These are phyloP conservation scores for Acanthopagrus latus DNA, from an alignment of 2,797 vertebrate genomes.

Conservation along the genomic window DNA sequence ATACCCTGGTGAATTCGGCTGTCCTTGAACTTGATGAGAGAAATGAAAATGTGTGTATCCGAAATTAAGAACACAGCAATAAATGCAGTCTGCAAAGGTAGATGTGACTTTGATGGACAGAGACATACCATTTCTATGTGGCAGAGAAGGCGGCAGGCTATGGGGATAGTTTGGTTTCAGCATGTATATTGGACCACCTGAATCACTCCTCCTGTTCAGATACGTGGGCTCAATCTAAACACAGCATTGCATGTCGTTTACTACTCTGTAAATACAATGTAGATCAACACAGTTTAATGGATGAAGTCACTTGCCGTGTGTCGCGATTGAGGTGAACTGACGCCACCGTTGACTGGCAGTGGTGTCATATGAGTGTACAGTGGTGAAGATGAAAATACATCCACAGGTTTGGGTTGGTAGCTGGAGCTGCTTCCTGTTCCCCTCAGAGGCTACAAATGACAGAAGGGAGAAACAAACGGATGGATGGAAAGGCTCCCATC, in stretches of 20 bases:
- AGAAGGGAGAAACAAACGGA: slow-evolving; percentile 24
- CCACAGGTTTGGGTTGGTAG: slow-evolving; percentile 57
- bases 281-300: background rate
- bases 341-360: slow-evolving; percentile 27
- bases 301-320: slow-evolving; percentile 52
- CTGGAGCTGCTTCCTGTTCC: slow-evolving; percentile 39
- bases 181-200: slow-evolving; percentile 24
- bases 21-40: slow-evolving; percentile 51
- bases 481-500: slow-evolving; percentile 20
- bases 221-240: slow-evolving; percentile 59
- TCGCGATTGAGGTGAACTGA: slow-evolving; percentile 42
- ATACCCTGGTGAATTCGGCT: slow-evolving; percentile 47
- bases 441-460: slow-evolving; percentile 53
- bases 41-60: slow-evolving; percentile 28
- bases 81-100: background rate
- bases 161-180: slow-evolving; percentile 49
- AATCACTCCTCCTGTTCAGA: slow-evolving; percentile 46
- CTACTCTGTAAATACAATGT: background rate
- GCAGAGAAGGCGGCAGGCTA: slow-evolving; percentile 18
- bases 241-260: slow-evolving; percentile 19
- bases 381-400: slow-evolving; percentile 50
- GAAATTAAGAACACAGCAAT: slow-evolving; percentile 3
- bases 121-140: slow-evolving; percentile 55
- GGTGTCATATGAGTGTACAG: slow-evolving; percentile 55
- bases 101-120: background rate